Conservation (phyloP, 2,797 vertebrate genomes). For the Mormyrops boulengeri region DNA sequence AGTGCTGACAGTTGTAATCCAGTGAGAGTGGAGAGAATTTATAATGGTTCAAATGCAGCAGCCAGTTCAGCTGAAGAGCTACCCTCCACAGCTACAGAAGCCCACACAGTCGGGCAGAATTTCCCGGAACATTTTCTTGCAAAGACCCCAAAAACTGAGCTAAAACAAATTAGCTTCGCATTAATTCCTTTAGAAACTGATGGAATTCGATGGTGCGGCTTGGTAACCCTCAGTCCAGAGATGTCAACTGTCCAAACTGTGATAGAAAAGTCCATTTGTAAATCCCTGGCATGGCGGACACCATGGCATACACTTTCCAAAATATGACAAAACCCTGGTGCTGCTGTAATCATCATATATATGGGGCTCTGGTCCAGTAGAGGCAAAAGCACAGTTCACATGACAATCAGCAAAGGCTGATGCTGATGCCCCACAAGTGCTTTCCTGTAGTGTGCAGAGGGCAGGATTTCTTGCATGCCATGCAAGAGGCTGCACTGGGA, state of each 20-base stretch:
- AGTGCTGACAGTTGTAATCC: not conserved
- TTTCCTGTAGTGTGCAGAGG: slow-evolving; percentile 14
- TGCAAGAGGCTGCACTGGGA: slow-evolving; percentile 34
- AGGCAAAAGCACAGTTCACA: not conserved
- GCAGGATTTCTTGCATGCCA: slow-evolving; percentile 44
- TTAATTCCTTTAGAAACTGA: not conserved
- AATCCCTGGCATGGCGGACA: not conserved
- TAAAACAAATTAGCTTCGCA: not conserved
- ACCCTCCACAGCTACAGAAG: not conserved
- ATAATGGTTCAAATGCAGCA: not conserved
- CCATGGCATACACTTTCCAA: slow-evolving; percentile 4
- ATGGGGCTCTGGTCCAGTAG: not conserved
- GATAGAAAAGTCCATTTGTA: slow-evolving; percentile 3
- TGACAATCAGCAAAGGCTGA: slow-evolving; percentile 24
- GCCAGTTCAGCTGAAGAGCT: not conserved
- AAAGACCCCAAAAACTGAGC: not conserved
- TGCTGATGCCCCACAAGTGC: not conserved
- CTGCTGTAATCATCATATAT: not conserved
- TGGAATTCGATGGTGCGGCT: not conserved
- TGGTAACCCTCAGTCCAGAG: not conserved
- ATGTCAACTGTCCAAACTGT: not conserved
- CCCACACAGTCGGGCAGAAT: not conserved
- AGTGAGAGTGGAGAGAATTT: not conserved
- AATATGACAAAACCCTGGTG: slow-evolving; percentile 35
- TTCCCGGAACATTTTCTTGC: not conserved